Evolutionary conservation across 2,113 vertebrate genomes (phyloP).

Genomic region (Aepyceros melampus): DNA sequence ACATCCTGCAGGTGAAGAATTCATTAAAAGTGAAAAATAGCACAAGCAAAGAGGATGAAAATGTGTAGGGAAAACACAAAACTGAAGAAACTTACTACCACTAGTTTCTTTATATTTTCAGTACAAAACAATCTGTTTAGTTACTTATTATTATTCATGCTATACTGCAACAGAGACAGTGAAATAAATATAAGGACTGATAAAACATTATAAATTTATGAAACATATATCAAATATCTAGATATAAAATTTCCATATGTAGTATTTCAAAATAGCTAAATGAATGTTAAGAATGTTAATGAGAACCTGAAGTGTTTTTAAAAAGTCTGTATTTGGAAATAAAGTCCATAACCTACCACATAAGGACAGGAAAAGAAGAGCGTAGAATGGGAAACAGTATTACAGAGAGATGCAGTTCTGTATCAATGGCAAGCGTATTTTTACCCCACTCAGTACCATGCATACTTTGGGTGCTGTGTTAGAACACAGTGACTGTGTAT

Average conservation of each 20-base stretch:
- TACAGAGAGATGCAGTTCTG: slow-evolving; percentile 82
- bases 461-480: slow-evolving; percentile 75
- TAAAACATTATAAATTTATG: slow-evolving; percentile 16
- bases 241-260: not conserved
- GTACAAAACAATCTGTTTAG: slow-evolving; percentile 32
- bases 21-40: slow-evolving; percentile 76
- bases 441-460: slow-evolving; percentile 83
- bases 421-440: slow-evolving; percentile 97
- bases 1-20: slow-evolving; percentile 65
- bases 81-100: slow-evolving; percentile 46
- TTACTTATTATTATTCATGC: slow-evolving; percentile 27
- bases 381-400: slow-evolving; percentile 62
- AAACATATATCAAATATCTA: slow-evolving; percentile 30
- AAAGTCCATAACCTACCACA: slow-evolving; percentile 50
- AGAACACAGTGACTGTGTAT: slow-evolving; percentile 72
- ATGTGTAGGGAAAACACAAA: slow-evolving; percentile 50
- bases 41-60: slow-evolving; percentile 60
- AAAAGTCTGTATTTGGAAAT: slow-evolving; percentile 60
- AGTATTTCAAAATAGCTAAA: slow-evolving; percentile 14
- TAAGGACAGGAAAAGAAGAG: slow-evolving; percentile 41
- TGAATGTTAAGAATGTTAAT: slow-evolving; percentile 56
- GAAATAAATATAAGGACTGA: slow-evolving; percentile 19
- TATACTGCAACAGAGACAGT: not conserved
- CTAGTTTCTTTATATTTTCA: slow-evolving; percentile 61
- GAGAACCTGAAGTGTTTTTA: slow-evolving; percentile 57